Evolutionary conservation across 2,888 invertebrate genomes (phyloP).

Genomic region (Dichetophora obliterata): DNA sequence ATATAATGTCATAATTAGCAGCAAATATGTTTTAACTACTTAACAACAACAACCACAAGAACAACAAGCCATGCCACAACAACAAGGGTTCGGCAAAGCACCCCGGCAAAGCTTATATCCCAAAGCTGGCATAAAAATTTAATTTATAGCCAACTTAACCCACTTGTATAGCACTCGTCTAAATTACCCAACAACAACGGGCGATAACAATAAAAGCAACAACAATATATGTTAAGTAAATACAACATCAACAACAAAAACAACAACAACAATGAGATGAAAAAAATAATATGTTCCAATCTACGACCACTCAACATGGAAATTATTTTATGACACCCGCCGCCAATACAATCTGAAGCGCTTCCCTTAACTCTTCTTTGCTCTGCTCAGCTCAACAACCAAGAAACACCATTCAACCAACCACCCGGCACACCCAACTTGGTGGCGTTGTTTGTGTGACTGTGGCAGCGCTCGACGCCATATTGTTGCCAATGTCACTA

Average conservation of each 20-base stretch:
- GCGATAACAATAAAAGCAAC: neutral
- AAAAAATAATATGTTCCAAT: constrained; percentile 30
- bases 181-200: constrained; percentile 28
- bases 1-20: constrained; percentile 28
- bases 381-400: neutral
- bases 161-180: constrained; percentile 27
- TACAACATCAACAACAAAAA: constrained; percentile 5
- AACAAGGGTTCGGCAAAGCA: constrained; percentile 2
- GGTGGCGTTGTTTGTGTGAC: neutral
- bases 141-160: constrained; percentile 25
- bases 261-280: neutral
- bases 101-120: neutral
- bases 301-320: constrained; percentile 27
- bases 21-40: constrained; percentile 6
- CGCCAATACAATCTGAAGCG: constrained; percentile 5
- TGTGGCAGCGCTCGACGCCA: neutral
- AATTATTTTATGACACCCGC: constrained; percentile 31
- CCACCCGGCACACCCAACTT: neutral
- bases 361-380: no score
- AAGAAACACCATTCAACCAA: neutral
- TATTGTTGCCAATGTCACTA: constrained; percentile 27
- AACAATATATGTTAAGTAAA: neutral
- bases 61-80: neutral
- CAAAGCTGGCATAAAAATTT: neutral
- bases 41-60: constrained; percentile 13